Conservation (phyloP, 2,797 vertebrate species). For the Cheirogaleus major region DNA sequence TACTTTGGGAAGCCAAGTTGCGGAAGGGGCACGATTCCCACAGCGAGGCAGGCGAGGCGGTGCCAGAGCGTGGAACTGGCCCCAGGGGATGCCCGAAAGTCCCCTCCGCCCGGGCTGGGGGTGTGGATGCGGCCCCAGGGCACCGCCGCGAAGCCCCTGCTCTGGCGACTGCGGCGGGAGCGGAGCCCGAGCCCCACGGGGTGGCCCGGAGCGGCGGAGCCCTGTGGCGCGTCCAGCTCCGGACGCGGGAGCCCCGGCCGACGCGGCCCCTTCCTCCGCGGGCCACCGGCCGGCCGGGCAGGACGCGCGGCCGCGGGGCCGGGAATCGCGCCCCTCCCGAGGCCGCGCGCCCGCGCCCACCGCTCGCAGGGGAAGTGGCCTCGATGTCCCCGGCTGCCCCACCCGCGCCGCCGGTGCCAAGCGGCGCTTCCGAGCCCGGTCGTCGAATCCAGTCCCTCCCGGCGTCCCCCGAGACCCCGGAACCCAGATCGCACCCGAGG, state of each 20-base stretch:
- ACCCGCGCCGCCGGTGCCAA: neutral
- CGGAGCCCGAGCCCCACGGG: neutral
- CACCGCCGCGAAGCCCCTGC: neutral
- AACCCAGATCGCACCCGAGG: neutral
- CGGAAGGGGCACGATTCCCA: neutral
- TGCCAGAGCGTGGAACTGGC: neutral
- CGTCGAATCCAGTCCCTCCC: neutral
- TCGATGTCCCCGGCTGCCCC: neutral
- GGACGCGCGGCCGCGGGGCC: neutral
- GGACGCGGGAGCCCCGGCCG: neutral
- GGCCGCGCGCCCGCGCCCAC: neutral
- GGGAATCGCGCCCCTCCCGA: neutral
- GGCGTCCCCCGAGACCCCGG: neutral
- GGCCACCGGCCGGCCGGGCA: neutral
- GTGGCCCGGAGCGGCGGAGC: neutral
- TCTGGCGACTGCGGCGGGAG: neutral
- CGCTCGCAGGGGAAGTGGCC: neutral
- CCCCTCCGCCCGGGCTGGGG: neutral
- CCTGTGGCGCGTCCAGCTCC: neutral
- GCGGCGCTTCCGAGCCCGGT: neutral
- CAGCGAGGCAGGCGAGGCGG: neutral
- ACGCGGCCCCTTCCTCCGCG: neutral
- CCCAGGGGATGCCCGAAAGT: neutral
- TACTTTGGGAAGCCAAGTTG: neutral
- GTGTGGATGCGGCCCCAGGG: neutral